A percentile compares a stretch with the other conserved stretches of the same genome.
Evolutionary conservation across 2,113 vertebrate species (phyloP).

Genomic region (Scomber colias): DNA sequence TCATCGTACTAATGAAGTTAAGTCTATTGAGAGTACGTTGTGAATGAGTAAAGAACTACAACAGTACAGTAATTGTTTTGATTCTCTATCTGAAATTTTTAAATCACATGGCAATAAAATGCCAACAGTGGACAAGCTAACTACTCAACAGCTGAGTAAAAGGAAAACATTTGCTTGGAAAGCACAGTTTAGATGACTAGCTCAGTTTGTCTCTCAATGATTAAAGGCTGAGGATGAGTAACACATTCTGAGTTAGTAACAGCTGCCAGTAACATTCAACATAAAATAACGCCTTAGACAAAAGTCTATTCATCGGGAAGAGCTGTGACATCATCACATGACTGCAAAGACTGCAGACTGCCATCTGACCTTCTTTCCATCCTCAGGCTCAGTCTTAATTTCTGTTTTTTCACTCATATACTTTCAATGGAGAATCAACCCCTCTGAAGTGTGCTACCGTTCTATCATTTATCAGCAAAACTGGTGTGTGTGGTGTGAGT

Average conservation of each 20-base stretch:
- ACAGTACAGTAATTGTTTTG: constrained; percentile 22
- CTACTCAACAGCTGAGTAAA: background rate
- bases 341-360: constrained; percentile 18
- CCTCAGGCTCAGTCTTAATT: too few species aligned
- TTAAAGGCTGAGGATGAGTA: background rate
- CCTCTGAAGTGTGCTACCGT: too few species aligned
- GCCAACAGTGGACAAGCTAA: background rate
- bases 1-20: constrained; percentile 13
- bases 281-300: constrained; percentile 39
- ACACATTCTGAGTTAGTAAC: background rate
- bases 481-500: too few species aligned
- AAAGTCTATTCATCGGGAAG: constrained; percentile 51
- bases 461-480: too few species aligned
- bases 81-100: background rate
- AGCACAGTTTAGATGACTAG: background rate
- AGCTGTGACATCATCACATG: constrained; percentile 53
- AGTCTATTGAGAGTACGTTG: constrained; percentile 12
- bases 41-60: constrained; percentile 3
- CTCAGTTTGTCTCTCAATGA: background rate
- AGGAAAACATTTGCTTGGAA: background rate
- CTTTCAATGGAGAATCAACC: too few species aligned
- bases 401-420: too few species aligned
- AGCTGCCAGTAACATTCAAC: constrained; percentile 13
- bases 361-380: constrained; percentile 17
- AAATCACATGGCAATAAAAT: background rate